Conservation (phyloP, 2,113 vertebrate genomes). For the Muntiacus reevesi region DNA sequence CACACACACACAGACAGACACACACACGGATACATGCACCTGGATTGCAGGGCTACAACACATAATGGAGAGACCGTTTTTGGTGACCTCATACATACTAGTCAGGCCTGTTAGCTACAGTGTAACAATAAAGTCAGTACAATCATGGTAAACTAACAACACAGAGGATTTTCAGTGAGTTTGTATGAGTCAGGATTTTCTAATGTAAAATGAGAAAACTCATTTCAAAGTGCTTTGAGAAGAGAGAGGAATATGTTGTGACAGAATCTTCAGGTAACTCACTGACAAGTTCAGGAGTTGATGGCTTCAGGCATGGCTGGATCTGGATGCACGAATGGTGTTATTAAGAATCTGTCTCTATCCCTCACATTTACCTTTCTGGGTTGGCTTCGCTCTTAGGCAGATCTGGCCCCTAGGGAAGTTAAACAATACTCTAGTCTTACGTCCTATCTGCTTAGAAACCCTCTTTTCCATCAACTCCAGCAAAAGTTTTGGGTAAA, state of each 20-base stretch:
- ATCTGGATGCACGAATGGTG: background rate
- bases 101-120: background rate
- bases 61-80: background rate
- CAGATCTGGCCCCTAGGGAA: background rate
- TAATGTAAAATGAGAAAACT: background rate
- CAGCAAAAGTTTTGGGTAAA: background rate
- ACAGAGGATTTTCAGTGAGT: background rate
- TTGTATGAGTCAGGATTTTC: background rate
- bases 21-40: background rate
- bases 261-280: background rate
- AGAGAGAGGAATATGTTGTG: background rate
- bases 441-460: background rate
- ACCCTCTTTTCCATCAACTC: background rate
- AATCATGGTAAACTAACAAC: background rate
- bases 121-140: rapidly evolving
- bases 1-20: background rate
- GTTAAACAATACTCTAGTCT: background rate
- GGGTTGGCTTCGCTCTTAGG: background rate
- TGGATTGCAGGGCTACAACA: background rate
- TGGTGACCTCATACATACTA: background rate
- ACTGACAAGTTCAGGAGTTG: background rate
- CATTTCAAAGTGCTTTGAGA: background rate
- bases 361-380: background rate
- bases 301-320: background rate
- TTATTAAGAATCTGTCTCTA: background rate